Evolutionary conservation across 2,888 invertebrate species (phyloP), one percentile per base, ranked within the genome.

Genomic region (Heliconius charithonia): DNA sequence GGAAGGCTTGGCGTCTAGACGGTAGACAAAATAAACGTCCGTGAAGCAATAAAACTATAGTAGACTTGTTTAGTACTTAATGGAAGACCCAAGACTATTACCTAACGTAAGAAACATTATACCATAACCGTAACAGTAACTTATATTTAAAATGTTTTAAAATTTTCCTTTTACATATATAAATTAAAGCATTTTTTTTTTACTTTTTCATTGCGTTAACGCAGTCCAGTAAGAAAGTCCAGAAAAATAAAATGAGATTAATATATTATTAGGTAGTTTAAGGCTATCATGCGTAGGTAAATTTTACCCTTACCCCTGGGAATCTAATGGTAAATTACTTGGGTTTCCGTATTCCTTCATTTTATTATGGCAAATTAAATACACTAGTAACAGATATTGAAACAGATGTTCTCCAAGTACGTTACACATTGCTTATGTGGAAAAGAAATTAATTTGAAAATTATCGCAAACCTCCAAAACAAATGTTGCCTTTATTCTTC

Each of bases 1-100:
- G 59, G 77, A 69, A 78, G 80, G 81, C 78, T 77, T 70, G 81
- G 75, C 75, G 80, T 80, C 81, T 81, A 81, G 81, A 74, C 74
- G 2, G 74, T 25, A 56, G 32, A 79, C 81, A 76, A 75, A 74
- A 72, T 77, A 76, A 81, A 81, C 71, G 67, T 51, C 63, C 27
- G 56, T 56, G 80, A 70, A 70, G 78, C 76, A 70, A 76, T 76
- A 74, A 74, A 74, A 63, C 62, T 62, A 62, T 63, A 37, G 13
- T 32, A 1, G 32, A 72, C 72, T 25, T 27, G 62, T 74, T 63
- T 62, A 41, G 41, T 63, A 63, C 37, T 25, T 59, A 59, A 37
- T 59, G 56, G 72, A 72, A 72, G 25, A 69, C 69, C 69, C 41
- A 69, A 69, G 69, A 69, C 37, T 41, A 67, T 69, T 59, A n/a